These are phyloP conservation scores for Diaperis boleti DNA, from an alignment of 2,888 invertebrate genomes.

Conservation along the genomic window DNA sequence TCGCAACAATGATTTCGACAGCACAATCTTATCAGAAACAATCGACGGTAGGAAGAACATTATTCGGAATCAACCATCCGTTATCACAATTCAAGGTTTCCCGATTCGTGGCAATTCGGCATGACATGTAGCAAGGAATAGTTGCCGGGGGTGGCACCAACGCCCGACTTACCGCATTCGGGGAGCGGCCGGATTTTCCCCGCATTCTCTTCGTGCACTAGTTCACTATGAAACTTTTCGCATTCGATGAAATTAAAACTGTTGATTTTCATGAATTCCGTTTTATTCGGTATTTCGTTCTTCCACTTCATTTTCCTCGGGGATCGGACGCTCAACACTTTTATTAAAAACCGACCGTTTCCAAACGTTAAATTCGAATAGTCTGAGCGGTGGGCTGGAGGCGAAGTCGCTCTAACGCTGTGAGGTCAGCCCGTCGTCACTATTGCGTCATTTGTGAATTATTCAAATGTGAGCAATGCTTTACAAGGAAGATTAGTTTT, in stretches of 20 bases:
- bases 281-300: conserved; percentile 51
- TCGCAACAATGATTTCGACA: conserved; percentile 3
- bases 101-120: no score
- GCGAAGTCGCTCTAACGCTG: background rate
- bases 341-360: conserved; percentile 20
- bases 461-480: background rate
- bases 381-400: background rate
- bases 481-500: background rate
- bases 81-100: conserved; percentile 7
- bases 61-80: background rate
- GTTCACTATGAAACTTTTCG: conserved; percentile 52
- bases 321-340: conserved; percentile 1
- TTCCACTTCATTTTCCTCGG: conserved; percentile 50
- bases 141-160: no score
- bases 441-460: conserved; percentile 15
- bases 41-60: background rate
- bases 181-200: conserved; percentile 2
- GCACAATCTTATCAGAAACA: background rate
- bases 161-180: conserved; percentile 4
- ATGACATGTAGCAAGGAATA: no score
- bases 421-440: conserved; percentile 15
- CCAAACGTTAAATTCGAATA: conserved; percentile 20
- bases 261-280: conserved; percentile 55
- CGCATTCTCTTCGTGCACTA: conserved; percentile 49
- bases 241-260: conserved; percentile 56